Base-by-base conservation (phyloP, 2,113 vertebrate species). In the Rhabdornis inornatus region DNA sequence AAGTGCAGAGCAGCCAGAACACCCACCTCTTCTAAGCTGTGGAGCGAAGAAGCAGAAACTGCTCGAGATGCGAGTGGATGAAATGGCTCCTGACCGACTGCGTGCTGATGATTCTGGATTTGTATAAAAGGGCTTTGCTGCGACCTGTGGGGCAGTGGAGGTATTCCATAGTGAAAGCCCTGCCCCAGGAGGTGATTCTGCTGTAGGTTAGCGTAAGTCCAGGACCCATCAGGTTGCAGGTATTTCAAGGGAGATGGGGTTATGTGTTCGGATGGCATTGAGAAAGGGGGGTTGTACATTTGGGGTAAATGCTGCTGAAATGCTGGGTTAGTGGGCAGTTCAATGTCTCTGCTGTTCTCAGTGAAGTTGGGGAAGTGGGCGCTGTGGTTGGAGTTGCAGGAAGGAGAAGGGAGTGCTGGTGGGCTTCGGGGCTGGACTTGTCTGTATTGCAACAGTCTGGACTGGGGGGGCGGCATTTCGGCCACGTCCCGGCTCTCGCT, bases 381-480 rank as follows among this genome's bases (percentile, higher is more conserved):
- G 59, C 97, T 90, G 97, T 98, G 97, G 74, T 98, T 98, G 84
- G 98, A 97, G 87, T 97, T 98, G 94, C 98, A 98, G 53, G 98
- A 98, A 97, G 97, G 98, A 97, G 95, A 98, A 85, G 92, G 98
- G 97, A 95, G 98, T 98, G 98, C 99, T 98, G 98, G 92, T 98
- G 99, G 98, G 97, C 97, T 98, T 61, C 98, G 98, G 97, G 98
- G 96, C 95, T 99, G 98, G 31, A 99, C 98, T 97, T 99, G 99
- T 96, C 99, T 98, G 94, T 99, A 99, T 90, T 99, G 99, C 95
- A 99, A 98, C 95, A 99, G 99, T 83, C 99, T 99, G 30, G 99
- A 99, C 84, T 99, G 99, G 37, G 99, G 99, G 47, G 99, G 99
- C 17, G 99, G 99, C 99, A 99, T 99, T 77, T 99, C 99, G 18